These are phyloP conservation scores for Heliconius erato DNA, from an alignment of 2,888 invertebrate genomes.

Conservation along the genomic window DNA sequence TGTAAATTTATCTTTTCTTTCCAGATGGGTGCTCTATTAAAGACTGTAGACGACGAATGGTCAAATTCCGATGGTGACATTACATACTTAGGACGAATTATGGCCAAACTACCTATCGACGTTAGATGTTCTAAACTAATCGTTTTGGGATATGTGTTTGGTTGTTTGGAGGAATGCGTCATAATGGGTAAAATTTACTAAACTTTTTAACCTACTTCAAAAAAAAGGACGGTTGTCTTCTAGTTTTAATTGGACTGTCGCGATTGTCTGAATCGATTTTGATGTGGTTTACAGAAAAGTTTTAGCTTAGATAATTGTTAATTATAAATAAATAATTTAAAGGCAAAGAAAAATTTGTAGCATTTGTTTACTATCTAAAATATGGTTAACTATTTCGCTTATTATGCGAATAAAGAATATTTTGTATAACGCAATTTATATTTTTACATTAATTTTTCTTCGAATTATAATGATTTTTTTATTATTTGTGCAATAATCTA, in stretches of 20 bases:
- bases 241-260: no score
- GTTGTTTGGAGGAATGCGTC: constrained; percentile 92
- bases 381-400: no score
- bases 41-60: constrained; percentile 83
- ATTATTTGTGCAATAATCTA: neutral
- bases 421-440: no score
- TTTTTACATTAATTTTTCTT: neutral
- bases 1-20: neutral
- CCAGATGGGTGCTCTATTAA: constrained; percentile 92
- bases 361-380: no score
- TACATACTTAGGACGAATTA: constrained; percentile 93
- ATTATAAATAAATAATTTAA: no score
- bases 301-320: no score
- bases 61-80: constrained; percentile 92
- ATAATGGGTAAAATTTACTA: constrained; percentile 88
- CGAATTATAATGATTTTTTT: neutral
- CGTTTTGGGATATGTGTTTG: constrained; percentile 94
- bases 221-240: no score
- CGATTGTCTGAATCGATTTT: no score
- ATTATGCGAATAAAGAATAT: no score
- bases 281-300: no score
- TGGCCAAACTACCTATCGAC: constrained; percentile 94
- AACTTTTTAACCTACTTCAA: neutral
- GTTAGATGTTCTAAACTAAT: constrained; percentile 93
- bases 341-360: no score